phyloP scores from a whole-genome alignment of 2,113 vertebrate genomes.

The Notothenia rossii region DNA sequence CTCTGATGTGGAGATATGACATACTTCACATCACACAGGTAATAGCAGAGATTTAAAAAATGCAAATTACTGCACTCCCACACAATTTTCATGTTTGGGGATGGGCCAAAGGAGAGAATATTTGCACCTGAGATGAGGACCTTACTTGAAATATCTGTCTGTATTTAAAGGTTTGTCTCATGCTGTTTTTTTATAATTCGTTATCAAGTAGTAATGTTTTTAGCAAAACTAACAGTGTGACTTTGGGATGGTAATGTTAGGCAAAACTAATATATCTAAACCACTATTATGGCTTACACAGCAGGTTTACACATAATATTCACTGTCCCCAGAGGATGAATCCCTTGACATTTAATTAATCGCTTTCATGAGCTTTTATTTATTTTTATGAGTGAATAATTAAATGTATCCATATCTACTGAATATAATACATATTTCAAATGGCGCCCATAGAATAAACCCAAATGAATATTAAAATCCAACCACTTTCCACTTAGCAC shows the following conservation, averaged over 20 bases:
- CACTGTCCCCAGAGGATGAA: neutral
- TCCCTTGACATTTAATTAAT: neutral
- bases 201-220: neutral
- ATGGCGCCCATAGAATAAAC: neutral
- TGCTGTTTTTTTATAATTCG: neutral
- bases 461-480: too few relatives aligned
- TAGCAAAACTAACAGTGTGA: neutral
- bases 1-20: slow-evolving; percentile 87
- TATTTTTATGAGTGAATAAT: too few relatives aligned
- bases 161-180: neutral
- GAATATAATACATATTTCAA: neutral
- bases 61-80: slow-evolving; percentile 49
- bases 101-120: neutral
- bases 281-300: neutral
- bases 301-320: neutral
- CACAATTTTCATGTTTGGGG: slow-evolving; percentile 9
- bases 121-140: slow-evolving; percentile 11
- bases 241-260: neutral
- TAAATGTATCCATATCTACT: neutral
- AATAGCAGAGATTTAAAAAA: slow-evolving; percentile 62
- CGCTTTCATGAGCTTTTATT: neutral
- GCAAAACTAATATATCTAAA: neutral
- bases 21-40: slow-evolving; percentile 71
- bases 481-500: neutral
- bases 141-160: slow-evolving; percentile 16